A percentile compares a stretch with the other conserved stretches of the same genome.
phyloP scores from a whole-genome alignment of 23 tunicate genomes.

The Halocynthia aurantium region DNA sequence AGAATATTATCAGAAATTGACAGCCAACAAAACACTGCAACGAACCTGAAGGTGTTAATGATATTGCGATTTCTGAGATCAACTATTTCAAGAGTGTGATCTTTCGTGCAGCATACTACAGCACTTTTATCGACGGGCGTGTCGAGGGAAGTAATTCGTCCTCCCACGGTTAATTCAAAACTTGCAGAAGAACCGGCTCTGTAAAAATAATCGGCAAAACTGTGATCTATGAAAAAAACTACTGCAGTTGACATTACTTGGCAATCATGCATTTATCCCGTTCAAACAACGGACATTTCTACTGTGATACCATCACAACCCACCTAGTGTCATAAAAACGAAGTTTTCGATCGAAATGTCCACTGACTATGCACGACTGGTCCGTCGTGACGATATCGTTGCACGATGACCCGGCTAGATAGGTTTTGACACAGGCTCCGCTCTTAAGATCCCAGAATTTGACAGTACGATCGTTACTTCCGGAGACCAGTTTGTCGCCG shows the following conservation, averaged over 20 bases:
- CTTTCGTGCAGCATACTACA: constrained; percentile 81
- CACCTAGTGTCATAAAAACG: constrained; percentile 80
- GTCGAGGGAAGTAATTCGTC: constrained; percentile 81
- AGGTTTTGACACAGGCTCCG: constrained; percentile 71
- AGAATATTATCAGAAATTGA: not conserved
- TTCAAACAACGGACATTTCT: too few relatives aligned
- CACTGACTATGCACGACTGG: constrained; percentile 62
- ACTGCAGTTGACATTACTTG: not conserved
- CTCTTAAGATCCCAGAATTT: constrained; percentile 74
- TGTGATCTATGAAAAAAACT: not conserved
- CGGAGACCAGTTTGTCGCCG: constrained; percentile 49
- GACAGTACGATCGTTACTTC: constrained; percentile 78
- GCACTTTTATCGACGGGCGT: constrained; percentile 67
- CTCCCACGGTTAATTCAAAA: constrained; percentile 63
- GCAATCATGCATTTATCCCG: too few relatives aligned
- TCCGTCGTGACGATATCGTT: constrained; percentile 72
- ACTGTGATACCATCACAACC: not conserved
- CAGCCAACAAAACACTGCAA: not conserved
- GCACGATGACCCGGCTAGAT: constrained; percentile 88
- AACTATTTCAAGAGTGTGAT: constrained; percentile 80
- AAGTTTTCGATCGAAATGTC: constrained; percentile 77
- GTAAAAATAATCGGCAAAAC: not conserved
- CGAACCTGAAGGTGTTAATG: constrained; percentile 32
- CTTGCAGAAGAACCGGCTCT: constrained; percentile 18
- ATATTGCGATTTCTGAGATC: constrained; percentile 63